phyloP scores from a whole-genome alignment of 2,113 vertebrate genomes.

The Aphyosemion australe region DNA sequence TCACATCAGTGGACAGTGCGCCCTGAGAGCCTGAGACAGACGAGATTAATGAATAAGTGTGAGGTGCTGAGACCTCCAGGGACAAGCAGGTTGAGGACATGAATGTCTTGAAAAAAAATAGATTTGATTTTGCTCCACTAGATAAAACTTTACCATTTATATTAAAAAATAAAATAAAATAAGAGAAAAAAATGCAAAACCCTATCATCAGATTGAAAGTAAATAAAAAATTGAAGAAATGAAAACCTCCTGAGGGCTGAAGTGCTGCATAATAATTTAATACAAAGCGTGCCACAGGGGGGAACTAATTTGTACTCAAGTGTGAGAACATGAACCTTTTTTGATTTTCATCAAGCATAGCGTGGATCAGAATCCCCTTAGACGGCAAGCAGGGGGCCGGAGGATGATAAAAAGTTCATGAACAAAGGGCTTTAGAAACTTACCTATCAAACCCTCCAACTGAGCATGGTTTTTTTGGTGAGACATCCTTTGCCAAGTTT shows the following conservation, averaged over 20 bases:
- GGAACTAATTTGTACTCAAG: constrained; percentile 19
- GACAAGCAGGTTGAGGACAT: constrained; percentile 38
- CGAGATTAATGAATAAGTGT: constrained; percentile 66
- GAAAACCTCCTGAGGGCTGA: background rate
- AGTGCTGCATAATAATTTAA: constrained; percentile 4
- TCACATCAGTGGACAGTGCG: constrained; percentile 54
- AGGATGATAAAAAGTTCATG: constrained; percentile 35
- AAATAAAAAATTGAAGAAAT: background rate
- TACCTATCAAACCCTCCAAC: constrained; percentile 22
- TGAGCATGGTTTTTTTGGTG: background rate
- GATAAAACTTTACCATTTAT: constrained; percentile 16
- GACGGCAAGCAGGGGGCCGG: constrained; percentile 9
- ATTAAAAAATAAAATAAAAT: background rate
- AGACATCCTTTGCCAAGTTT: constrained; percentile 14
- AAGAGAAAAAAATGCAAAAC: no score
- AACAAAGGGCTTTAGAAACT: constrained; percentile 34
- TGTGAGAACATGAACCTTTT: constrained; percentile 26
- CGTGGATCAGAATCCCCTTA: constrained; percentile 32
- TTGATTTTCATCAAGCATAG: constrained; percentile 41
- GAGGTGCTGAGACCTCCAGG: constrained; percentile 44
- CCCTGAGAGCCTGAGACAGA: constrained; percentile 49
- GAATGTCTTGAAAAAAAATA: constrained; percentile 12
- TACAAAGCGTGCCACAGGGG: constrained; percentile 2
- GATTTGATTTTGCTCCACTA: constrained; percentile 6
- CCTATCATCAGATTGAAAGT: background rate